A percentile compares a stretch with the other conserved stretches of the same genome.
These are phyloP conservation scores for Leptopterna dolabrata DNA, from an alignment of 2,888 invertebrate species.

Conservation along the genomic window DNA sequence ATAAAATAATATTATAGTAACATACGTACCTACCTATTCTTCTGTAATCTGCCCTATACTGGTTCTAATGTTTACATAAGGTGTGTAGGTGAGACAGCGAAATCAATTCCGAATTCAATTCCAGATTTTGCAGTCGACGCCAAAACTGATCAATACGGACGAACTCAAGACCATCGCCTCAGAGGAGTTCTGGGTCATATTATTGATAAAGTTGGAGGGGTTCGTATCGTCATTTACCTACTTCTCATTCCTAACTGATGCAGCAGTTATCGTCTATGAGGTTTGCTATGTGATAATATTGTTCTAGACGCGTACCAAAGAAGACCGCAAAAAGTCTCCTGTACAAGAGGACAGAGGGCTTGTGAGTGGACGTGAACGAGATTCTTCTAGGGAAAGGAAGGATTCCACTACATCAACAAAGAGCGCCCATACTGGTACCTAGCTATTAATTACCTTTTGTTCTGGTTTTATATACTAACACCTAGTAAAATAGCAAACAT, in stretches of 20 bases:
- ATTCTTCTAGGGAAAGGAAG: slow-evolving; percentile 56
- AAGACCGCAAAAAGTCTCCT: slow-evolving; percentile 65
- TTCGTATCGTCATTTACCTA: neutral
- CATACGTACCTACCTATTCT: no score
- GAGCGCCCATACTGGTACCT: neutral
- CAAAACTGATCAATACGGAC: slow-evolving; percentile 56
- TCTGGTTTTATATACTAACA: neutral
- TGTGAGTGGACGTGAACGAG: slow-evolving; percentile 53
- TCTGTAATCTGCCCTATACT: no score
- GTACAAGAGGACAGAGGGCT: slow-evolving; percentile 62
- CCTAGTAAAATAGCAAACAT: no score
- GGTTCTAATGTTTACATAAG: neutral
- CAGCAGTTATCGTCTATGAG: neutral
- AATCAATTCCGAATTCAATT: no score
- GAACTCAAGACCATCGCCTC: slow-evolving; percentile 58
- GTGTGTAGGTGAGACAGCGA: no score
- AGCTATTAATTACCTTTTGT: neutral
- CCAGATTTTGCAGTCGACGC: slow-evolving; percentile 44
- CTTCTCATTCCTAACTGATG: neutral
- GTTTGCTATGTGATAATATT: neutral
- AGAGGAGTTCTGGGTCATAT: slow-evolving; percentile 67
- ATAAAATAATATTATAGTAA: no score
- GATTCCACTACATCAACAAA: slow-evolving; percentile 54
- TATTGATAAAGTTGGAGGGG: slow-evolving; percentile 66
- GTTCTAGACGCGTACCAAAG: slow-evolving; percentile 65